Evolutionary conservation across 2,797 vertebrate species (phyloP).

Genomic region (Chrosomus eos): DNA sequence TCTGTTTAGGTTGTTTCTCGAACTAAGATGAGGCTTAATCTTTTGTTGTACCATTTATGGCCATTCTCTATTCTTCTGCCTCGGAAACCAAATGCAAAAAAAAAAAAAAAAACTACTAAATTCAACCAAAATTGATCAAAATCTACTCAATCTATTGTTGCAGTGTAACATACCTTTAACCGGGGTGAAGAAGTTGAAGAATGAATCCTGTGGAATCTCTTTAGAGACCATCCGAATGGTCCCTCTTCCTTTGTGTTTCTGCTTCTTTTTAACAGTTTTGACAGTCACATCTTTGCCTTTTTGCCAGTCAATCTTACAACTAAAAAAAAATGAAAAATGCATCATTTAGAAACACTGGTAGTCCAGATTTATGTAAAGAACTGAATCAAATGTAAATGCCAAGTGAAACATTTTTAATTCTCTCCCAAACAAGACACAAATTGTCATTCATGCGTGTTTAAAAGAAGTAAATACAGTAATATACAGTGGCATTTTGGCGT

Average conservation of each 20-base stretch:
- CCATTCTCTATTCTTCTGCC: background rate
- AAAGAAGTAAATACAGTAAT: no score
- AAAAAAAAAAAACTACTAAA: background rate
- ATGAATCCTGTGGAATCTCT: constrained; percentile 94
- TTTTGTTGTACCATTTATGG: background rate
- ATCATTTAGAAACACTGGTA: background rate
- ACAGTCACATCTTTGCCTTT: constrained; percentile 95
- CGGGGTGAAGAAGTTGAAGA: constrained; percentile 98
- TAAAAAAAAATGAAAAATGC: constrained; percentile 57
- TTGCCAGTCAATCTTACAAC: constrained; percentile 96
- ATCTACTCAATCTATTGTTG: background rate
- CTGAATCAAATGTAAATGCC: background rate
- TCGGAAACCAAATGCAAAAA: background rate
- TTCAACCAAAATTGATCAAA: background rate
- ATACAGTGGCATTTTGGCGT: no score
- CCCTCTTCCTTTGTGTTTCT: constrained; percentile 97
- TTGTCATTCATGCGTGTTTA: background rate
- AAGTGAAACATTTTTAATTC: background rate
- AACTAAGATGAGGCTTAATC: background rate
- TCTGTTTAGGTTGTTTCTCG: background rate
- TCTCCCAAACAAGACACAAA: background rate
- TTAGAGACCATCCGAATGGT: constrained; percentile 94
- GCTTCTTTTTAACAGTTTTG: constrained; percentile 96
- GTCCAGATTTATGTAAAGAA: background rate
- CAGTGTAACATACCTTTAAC: constrained; percentile 83